Base-by-base conservation (phyloP, 2,113 vertebrate genomes). In the Onychostoma macrolepis region DNA sequence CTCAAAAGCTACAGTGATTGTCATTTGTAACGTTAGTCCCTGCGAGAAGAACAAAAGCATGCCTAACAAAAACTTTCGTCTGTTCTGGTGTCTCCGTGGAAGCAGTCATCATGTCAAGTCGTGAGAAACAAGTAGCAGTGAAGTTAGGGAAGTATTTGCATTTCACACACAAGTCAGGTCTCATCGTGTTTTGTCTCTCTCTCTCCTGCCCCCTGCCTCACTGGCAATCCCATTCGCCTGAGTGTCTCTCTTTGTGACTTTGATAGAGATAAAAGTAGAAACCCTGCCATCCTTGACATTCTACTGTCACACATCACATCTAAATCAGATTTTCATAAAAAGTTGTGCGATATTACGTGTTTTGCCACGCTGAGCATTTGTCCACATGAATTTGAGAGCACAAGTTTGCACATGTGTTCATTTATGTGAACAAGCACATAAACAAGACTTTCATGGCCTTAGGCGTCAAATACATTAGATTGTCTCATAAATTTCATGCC, bases 281-380 rank as follows among this genome's bases (percentile, higher is more conserved):
- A 17, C 56, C 36, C 53, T 56, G 85, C 61, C 58, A 69, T 38
- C 61, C 41, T 33, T 75, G 48, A 75, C 56, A 67, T 85, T 85
- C 76, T 21, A 17, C 71, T 79, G 21, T 69, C 38, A 36, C 21
- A 28, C 48, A 88, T 83, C 71, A 79, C 83, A 80, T 84, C 63
- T 88, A 33, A 84, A 85, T 80, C 48, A 72, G 45, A 74, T 76
- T 76, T 45, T 76, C 26, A 50, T 61, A 58, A 58, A 58, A 80
- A 74, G 56, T 30, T 19, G 75, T 13, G 41, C 26, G n/a, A 45
- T 41, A 26, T 75, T 78, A 77, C 26, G 15, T 28, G 45, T 36
- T 85, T 82, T 87, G 56, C 67, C 69, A 84, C 45, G 85, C 80
- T 90, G 85, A 26, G 76, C 86, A 75, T 87, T 78, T 43, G 30